A percentile compares a stretch with the other conserved stretches of the same genome.
phyloP scores from a whole-genome alignment of 2,888 invertebrate genomes.

The Cephus pygmeus region DNA sequence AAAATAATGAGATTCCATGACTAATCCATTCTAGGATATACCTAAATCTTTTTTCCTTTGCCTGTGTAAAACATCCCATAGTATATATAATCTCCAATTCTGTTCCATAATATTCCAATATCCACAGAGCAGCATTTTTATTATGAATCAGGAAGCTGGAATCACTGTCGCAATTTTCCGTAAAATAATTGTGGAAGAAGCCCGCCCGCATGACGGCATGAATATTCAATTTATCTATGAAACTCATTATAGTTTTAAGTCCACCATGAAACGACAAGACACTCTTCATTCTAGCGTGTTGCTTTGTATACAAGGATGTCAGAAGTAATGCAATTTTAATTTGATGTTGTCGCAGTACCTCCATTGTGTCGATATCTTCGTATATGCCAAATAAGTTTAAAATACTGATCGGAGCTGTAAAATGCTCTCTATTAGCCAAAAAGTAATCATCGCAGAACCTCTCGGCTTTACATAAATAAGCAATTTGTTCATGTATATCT shows the following conservation, averaged over 20 bases:
- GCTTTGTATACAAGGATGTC: neutral
- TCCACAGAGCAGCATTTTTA: constrained; percentile 1
- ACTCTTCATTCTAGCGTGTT: neutral
- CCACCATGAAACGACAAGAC: neutral
- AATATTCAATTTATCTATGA: neutral
- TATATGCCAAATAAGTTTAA: constrained; percentile 1
- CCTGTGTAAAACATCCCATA: neutral
- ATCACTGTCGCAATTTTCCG: neutral
- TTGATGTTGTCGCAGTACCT: neutral
- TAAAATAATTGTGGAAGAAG: constrained; percentile 1
- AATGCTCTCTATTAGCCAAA: neutral
- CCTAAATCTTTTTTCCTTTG: neutral
- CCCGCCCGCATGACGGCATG: neutral
- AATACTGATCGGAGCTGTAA: neutral
- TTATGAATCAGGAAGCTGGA: neutral
- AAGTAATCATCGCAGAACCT: neutral
- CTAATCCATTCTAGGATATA: neutral
- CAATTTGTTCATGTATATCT: neutral
- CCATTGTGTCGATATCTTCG: neutral
- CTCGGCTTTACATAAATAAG: neutral
- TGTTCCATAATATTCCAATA: neutral
- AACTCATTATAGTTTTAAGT: neutral
- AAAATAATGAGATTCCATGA: neutral
- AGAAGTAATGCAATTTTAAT: constrained; percentile 4
- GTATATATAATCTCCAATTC: neutral